phyloP scores from a whole-genome alignment of 2,888 invertebrate genomes.

The Noctua comes region DNA sequence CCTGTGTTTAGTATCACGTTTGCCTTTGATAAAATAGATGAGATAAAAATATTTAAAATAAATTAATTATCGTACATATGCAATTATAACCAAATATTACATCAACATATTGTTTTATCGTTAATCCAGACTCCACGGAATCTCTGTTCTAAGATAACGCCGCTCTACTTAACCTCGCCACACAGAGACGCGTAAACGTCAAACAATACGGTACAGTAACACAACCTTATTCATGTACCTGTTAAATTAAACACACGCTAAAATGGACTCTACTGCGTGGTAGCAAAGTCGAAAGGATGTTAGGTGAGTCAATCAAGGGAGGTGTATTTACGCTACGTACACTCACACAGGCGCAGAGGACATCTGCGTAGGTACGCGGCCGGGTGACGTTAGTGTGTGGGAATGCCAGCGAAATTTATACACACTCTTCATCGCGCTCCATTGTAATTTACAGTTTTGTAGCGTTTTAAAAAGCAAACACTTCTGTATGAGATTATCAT shows the following conservation, averaged over 20 bases:
- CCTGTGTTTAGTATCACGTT: conserved; percentile 1
- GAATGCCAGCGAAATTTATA: conserved; percentile 89
- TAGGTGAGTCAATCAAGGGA: conserved; percentile 67
- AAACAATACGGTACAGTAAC: conserved; percentile 90
- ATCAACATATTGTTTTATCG: conserved; percentile 72
- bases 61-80: conserved; percentile 8
- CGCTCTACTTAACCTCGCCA: conserved; percentile 90
- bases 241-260: conserved; percentile 60
- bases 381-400: conserved; percentile 82
- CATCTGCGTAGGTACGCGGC: conserved; percentile 78
- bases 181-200: conserved; percentile 89
- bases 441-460: conserved; percentile 87
- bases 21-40: not conserved
- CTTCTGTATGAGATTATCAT: conserved; percentile 81
- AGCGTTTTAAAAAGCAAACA: conserved; percentile 85
- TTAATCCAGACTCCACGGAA: conserved; percentile 86
- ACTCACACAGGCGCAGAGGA: conserved; percentile 77
- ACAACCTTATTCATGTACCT: conserved; percentile 82
- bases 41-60: not conserved
- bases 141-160: conserved; percentile 89
- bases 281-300: conserved; percentile 68
- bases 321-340: conserved; percentile 79
- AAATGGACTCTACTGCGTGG: conserved; percentile 67
- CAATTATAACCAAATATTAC: conserved; percentile 54
- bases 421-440: conserved; percentile 84